Evolutionary conservation across 2,113 vertebrate genomes (phyloP), one percentile per base, ranked within the genome.

Genomic region (Megaptera novaeangliae): DNA sequence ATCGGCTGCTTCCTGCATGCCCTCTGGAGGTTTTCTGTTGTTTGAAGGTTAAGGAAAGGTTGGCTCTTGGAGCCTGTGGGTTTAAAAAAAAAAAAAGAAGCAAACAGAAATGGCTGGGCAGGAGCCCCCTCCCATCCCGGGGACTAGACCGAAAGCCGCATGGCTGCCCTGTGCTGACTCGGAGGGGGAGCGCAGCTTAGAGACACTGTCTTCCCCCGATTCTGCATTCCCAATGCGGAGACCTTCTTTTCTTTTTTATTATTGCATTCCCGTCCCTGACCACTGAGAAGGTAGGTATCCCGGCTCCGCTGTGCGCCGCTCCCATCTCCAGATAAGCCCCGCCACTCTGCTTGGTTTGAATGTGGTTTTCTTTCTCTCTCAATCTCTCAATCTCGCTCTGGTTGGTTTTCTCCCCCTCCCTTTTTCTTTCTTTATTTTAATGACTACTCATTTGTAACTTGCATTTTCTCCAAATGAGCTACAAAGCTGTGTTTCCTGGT

Each of bases 341-440:
- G 96, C 99, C 99, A 99, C 99, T 99, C 99, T 99, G 99, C 99
- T 99, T 99, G 99, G 99, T 99, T 99, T 99, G 99, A 99, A 99
- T 99, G 99, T 99, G 98, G 98, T 99, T 98, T 98, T 98, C 97
- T 97, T 83, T 97, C 92, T 97, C 69, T 97, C 91, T 97, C 92
- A 78, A 23, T 94, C 88, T 96, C 89, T 92, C 72, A 34, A 89
- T 98, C 97, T 98, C 94, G 83, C 97, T 98, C 98, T 98, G 98
- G 98, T 97, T 99, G 98, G 98, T 97, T 98, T 97, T 95, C 85
- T 78, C 68, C 71, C 94, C 84, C 57, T 96, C 95, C 98, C 95
- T 98, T 97, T 77, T 97, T 49, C 95, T 97, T 91, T 98, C 96
- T 98, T 97, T 98, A 93, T 98, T 98, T 97, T 90, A 96, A 66